Evolutionary conservation across 2,113 vertebrate species (phyloP), one percentile per base, ranked within the genome.

Genomic region (Scophthalmus maximus): DNA sequence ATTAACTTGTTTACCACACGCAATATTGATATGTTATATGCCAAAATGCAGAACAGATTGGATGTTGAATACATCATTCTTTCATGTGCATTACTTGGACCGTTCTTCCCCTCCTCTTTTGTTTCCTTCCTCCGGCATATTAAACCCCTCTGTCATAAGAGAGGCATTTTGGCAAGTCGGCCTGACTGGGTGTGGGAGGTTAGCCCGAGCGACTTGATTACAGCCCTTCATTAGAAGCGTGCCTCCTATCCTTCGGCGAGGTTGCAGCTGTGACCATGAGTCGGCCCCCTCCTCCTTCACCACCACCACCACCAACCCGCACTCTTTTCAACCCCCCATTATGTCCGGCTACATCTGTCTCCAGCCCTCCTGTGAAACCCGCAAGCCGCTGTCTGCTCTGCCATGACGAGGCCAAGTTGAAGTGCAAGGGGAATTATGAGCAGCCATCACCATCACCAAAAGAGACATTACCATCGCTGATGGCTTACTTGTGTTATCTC

Each of bases 191-290:
- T 88, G 90, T 89, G 84, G 83, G 75, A 86, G 80, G 78, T 79
- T 81, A 87, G 68, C 70, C 71, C 57, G 32, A 83, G 81, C 60
- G 63, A 79, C 86, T 86, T 90, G 86, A 92, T 91, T 91, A 87
- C 81, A 88, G 81, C 73, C 78, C 68, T 89, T 86, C 81, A 79
- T 81, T 86, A 87, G 70, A 77, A 76, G 67, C 73, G 27, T 11
- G 65, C 80, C 67, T 88, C 75, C 64, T 73, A 73, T 90, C 79
- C 82, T 84, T 79, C 72, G 74, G 81, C 12, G 22, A 74, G 68
- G 78, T 72, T 83, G 86, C 89, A 91, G 88, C 76, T 92, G 90
- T 87, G 86, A 73, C 82, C 79, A 59, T 78, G 72, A 64, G 29
- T 73, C 44, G 40, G 6, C 46, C 72, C 27, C 73, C 9, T 34